Base-by-base conservation (phyloP, 2,113 vertebrate species). In the Tachysurus vachellii region DNA sequence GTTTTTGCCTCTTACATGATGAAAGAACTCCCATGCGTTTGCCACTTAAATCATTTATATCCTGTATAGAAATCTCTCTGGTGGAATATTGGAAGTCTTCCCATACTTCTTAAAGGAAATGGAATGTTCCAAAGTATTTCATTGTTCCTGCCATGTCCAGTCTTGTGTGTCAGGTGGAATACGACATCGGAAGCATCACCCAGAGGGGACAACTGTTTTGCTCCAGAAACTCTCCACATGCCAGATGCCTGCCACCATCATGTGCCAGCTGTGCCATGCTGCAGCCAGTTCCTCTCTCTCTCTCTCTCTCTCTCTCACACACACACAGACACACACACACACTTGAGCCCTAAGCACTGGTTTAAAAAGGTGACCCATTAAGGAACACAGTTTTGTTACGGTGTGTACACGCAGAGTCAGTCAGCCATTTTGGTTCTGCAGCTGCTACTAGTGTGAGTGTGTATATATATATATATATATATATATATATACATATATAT, bases 331-430 rank as follows among this genome's bases (percentile, higher is more conserved):
- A 84, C 44, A 83, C 80, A 81, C n/a, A 42, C 88, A 77, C 75
- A 50, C 80, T 56, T 73, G 11, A 85, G 56, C 71, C 85, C 56
- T 81, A 66, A 75, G 87, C 85, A 81, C n/a, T 87, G 36, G 75
- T 84, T 59, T 84, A 87, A 82, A 91, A 91, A 90, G 89, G 86
- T 90, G 87, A 89, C 82, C 66, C 83, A 80, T 77, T 68, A 83
- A 61, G 26, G 16, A 86, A 53, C 1, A 9, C 70, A 47, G 42
- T 17, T 36, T 36, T 66, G 47, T 66, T 66, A 66, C 4, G 62
- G 12, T 12, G 62, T 28, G 62, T 66, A 66, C 13, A 70, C 28
- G 31, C 66, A 17, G 66, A 31, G 28, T 70, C 28, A 36, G 28
- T 70, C 66, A 70, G 66, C 66, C 66, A 36, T 70, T 70, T 36